Percentiles rank a stretch among this genome's conserved stretches.
Evolutionary conservation across 2,797 vertebrate species (phyloP).

Genomic region (Sarcoramphus papa): DNA sequence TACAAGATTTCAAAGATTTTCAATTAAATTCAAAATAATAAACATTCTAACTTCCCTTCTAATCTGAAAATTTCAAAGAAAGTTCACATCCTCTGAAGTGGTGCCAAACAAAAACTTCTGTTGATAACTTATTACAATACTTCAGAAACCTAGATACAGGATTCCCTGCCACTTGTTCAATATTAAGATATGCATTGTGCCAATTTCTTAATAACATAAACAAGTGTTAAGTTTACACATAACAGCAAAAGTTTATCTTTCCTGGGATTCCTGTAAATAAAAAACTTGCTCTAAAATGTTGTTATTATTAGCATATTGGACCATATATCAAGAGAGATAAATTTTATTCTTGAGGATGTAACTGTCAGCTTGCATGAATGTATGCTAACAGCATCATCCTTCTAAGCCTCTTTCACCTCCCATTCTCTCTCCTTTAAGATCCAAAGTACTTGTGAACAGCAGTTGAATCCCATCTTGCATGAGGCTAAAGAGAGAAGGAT

Average conservation of each 20-base stretch:
- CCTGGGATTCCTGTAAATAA: neutral
- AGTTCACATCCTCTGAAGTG: neutral
- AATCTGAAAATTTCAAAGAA: neutral
- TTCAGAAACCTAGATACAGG: neutral
- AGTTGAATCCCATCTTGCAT: neutral
- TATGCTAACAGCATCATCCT: too few relatives aligned
- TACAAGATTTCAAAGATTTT: neutral
- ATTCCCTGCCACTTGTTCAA: neutral
- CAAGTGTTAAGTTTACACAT: neutral
- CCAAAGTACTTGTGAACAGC: neutral
- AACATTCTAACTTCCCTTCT: neutral
- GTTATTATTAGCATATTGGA: neutral
- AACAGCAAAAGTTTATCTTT: neutral
- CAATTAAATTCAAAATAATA: neutral
- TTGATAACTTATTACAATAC: neutral
- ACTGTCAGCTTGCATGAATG: neutral
- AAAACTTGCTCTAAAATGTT: neutral
- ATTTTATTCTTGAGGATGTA: neutral
- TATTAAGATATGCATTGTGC: neutral
- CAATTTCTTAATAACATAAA: too few relatives aligned
- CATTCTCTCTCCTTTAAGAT: neutral
- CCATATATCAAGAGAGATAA: neutral
- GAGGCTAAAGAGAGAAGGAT: neutral
- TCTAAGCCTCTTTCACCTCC: neutral
- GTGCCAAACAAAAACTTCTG: neutral